phyloP scores from a whole-genome alignment of 2,888 invertebrate genomes.

The Cataglyphis rosenhaueri region DNA sequence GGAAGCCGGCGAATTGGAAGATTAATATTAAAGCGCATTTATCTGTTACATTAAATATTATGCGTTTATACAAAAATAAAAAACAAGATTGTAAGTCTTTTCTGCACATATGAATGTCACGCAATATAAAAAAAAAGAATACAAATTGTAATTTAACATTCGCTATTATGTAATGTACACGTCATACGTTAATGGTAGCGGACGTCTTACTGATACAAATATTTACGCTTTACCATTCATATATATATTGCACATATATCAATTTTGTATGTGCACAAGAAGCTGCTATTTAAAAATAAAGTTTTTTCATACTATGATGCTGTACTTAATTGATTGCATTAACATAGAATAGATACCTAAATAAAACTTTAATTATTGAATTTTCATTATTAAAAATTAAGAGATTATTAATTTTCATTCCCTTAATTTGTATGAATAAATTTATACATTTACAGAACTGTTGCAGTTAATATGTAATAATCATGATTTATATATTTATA shows the following conservation, averaged over 20 bases:
- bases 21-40: constrained; percentile 72
- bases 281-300: constrained; percentile 63
- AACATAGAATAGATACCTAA: neutral
- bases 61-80: constrained; percentile 44
- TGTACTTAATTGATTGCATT: neutral
- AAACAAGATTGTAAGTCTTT: constrained; percentile 56
- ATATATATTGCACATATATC: constrained; percentile 55
- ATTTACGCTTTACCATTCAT: constrained; percentile 47
- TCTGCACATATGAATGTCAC: constrained; percentile 25
- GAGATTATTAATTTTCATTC: constrained; percentile 15
- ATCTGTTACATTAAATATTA: constrained; percentile 17
- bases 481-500: constrained; percentile 30
- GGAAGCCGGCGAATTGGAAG: constrained; percentile 90
- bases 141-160: constrained; percentile 45
- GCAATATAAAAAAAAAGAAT: constrained; percentile 28
- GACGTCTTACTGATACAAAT: constrained; percentile 6
- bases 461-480: constrained; percentile 41
- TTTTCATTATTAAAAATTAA: neutral
- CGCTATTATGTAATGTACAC: no score
- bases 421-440: constrained; percentile 10
- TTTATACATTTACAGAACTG: constrained; percentile 13
- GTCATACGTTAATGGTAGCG: no score
- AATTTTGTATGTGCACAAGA: constrained; percentile 46
- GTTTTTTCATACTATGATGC: constrained; percentile 57
- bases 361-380: constrained; percentile 1